Evolutionary conservation across 2,113 vertebrate species (phyloP).

Genomic region (Zosterops japonicus): DNA sequence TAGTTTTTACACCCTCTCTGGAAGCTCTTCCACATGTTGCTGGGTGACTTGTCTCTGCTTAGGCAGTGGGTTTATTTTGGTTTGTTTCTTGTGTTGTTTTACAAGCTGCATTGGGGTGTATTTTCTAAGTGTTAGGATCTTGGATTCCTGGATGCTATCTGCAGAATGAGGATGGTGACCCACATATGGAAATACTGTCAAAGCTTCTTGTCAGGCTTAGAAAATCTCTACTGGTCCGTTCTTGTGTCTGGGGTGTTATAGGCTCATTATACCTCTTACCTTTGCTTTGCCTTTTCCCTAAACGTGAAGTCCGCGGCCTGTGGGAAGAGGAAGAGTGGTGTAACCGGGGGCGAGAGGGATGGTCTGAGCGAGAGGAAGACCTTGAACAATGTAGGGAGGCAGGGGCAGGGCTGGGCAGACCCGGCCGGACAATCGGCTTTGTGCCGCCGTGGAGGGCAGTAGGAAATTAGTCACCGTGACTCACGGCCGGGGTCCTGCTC

Average conservation of each 20-base stretch:
- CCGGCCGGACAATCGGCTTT: slow-evolving; percentile 34
- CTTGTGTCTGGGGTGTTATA: fast-evolving
- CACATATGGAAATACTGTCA: neutral
- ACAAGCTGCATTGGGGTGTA: neutral
- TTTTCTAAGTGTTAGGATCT: neutral
- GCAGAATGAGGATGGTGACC: neutral
- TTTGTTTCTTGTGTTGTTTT: neutral
- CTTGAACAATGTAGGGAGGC: slow-evolving; percentile 7
- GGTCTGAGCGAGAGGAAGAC: neutral
- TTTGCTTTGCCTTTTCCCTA: neutral
- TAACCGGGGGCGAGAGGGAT: neutral
- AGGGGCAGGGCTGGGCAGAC: slow-evolving; percentile 43
- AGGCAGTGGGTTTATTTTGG: neutral
- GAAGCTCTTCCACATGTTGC: neutral
- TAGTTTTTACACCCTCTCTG: neutral
- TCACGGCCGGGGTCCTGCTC: slow-evolving; percentile 53
- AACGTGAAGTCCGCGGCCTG: neutral
- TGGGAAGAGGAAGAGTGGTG: slow-evolving; percentile 36
- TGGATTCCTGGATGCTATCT: neutral
- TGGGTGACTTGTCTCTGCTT: neutral
- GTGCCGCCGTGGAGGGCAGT: neutral
- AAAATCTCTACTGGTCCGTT: neutral
- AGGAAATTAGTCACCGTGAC: slow-evolving; percentile 71
- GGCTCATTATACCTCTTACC: neutral
- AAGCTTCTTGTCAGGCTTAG: neutral